Conservation (phyloP, 37 sponge, comb jelly and placozoan species). For the Cliona cf. orientalis region DNA sequence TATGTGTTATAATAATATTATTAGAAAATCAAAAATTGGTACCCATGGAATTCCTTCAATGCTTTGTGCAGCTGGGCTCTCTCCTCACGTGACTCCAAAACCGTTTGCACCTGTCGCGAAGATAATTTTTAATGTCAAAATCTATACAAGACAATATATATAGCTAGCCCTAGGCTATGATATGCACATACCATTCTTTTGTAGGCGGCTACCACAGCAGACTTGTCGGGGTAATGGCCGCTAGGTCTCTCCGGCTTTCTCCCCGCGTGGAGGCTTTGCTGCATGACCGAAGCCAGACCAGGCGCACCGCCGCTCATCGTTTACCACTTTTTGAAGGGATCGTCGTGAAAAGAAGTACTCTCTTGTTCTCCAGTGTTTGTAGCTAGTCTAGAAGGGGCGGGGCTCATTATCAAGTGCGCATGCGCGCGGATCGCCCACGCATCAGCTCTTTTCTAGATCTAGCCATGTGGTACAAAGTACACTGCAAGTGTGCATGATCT, state of each 20-base stretch:
- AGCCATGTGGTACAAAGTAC: no score
- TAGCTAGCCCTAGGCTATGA: not conserved
- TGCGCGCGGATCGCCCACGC: no score
- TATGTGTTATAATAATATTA: no score
- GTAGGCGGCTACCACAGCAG: constrained; percentile 65
- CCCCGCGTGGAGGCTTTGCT: constrained; percentile 49
- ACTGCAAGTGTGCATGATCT: no score
- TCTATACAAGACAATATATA: not conserved
- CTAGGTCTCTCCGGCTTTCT: constrained; percentile 25
- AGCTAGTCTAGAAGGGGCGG: no score
- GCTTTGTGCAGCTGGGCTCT: constrained; percentile 47
- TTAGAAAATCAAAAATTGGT: no score
- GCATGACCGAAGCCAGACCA: constrained; percentile 40
- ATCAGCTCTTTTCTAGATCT: no score
- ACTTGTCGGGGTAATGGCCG: constrained; percentile 69
- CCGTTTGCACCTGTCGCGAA: constrained; percentile 64
- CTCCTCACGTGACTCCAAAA: constrained; percentile 54
- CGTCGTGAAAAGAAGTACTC: no score
- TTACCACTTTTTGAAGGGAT: no score
- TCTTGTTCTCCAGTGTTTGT: no score
- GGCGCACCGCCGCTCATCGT: not conserved
- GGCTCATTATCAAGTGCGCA: no score
- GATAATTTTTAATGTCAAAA: no score
- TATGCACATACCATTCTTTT: constrained; percentile 51
- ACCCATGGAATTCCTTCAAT: constrained; percentile 69